Evolutionary conservation across 1,140 invertebrate genomes (phyloP).

Genomic region (Melipona quadrifasciata): DNA sequence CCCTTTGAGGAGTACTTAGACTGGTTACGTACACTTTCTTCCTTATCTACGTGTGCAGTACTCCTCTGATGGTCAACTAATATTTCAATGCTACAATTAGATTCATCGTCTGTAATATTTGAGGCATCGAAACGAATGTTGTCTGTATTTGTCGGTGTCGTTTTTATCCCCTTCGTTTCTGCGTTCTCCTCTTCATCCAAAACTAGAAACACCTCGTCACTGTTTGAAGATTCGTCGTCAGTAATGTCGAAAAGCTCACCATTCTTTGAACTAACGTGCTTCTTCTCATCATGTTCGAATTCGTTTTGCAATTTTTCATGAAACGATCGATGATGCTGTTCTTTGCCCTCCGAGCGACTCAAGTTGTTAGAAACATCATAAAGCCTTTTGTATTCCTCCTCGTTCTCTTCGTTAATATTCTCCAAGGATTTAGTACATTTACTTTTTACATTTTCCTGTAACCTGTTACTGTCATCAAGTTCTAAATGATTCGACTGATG

Average conservation of each 20-base stretch:
- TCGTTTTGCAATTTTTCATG: background rate
- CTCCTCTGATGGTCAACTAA: constrained; percentile 19
- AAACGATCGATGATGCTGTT: background rate
- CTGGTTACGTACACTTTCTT: background rate
- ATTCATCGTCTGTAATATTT: constrained; percentile 77
- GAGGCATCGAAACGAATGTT: constrained; percentile 28
- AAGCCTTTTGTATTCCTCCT: constrained; percentile 71
- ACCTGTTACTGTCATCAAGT: background rate
- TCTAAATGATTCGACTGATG: background rate
- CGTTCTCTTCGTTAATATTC: constrained; percentile 33
- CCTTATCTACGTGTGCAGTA: background rate
- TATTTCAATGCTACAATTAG: constrained; percentile 60
- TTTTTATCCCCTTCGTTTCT: background rate
- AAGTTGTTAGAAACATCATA: constrained; percentile 42
- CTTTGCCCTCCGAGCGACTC: background rate
- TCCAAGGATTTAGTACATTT: background rate
- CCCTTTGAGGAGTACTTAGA: background rate
- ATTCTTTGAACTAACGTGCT: constrained; percentile 17
- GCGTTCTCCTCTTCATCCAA: background rate
- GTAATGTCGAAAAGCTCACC: constrained; percentile 70
- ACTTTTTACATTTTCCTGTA: background rate
- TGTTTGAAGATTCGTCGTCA: constrained; percentile 73
- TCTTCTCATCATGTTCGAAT: background rate
- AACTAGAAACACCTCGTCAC: constrained; percentile 6
- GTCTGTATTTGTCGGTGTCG: background rate